A percentile compares a stretch with the other conserved stretches of the same genome.
These are phyloP conservation scores for Morone saxatilis DNA, from an alignment of 2,113 vertebrate genomes.

Conservation along the genomic window DNA sequence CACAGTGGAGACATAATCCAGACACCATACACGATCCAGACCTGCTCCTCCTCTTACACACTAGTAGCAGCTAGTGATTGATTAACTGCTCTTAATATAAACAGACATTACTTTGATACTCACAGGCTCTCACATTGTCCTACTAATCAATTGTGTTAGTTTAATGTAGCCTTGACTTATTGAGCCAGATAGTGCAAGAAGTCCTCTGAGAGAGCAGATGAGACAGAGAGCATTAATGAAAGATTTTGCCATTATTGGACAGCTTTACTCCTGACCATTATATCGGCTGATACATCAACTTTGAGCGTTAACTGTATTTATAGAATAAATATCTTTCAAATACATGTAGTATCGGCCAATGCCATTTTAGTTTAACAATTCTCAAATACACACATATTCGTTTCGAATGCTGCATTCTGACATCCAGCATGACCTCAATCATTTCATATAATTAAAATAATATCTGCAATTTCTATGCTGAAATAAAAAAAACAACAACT, in stretches of 20 bases:
- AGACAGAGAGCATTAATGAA: slow-evolving; percentile 38
- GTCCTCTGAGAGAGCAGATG: slow-evolving; percentile 39
- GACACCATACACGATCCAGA: slow-evolving; percentile 3
- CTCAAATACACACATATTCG: background rate
- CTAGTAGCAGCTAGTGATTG: slow-evolving; percentile 49
- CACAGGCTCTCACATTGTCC: slow-evolving; percentile 29
- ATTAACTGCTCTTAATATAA: slow-evolving; percentile 63
- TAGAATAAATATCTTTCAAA: background rate
- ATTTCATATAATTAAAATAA: too few relatives aligned
- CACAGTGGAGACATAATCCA: slow-evolving; percentile 1
- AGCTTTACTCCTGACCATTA: background rate
- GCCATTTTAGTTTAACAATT: background rate
- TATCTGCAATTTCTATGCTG: too few relatives aligned
- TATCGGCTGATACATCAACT: background rate
- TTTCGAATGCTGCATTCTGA: background rate
- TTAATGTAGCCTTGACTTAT: slow-evolving; percentile 60
- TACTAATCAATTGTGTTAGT: slow-evolving; percentile 44
- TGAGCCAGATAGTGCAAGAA: slow-evolving; percentile 41
- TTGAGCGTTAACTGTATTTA: slow-evolving; percentile 1
- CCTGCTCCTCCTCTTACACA: slow-evolving; percentile 48
- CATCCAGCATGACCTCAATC: background rate
- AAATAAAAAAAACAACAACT: too few relatives aligned
- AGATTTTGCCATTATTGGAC: slow-evolving; percentile 16
- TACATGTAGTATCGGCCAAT: background rate
- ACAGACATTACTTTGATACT: slow-evolving; percentile 56